These are phyloP conservation scores for Aporrectodea caliginosa DNA, from an alignment of 1,140 invertebrate species.

Conservation along the genomic window DNA sequence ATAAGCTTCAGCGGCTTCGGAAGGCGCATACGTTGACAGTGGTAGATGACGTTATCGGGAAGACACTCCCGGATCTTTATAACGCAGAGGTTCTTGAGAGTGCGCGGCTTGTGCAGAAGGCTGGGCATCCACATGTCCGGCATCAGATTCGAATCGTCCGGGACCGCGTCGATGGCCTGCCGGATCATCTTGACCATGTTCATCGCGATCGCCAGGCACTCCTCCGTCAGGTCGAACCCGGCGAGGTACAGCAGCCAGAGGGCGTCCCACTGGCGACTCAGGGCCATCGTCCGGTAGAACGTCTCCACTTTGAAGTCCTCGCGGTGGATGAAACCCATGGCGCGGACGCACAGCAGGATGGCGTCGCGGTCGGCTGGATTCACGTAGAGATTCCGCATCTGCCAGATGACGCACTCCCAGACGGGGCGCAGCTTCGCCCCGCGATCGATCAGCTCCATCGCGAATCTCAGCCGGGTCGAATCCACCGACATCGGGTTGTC, in stretches of 20 bases:
- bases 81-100: conserved; percentile 23
- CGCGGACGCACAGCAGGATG: conserved; percentile 17
- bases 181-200: not conserved
- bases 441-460: conserved; percentile 12
- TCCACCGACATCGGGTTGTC: conserved; percentile 15
- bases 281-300: conserved; percentile 24
- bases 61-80: conserved; percentile 20
- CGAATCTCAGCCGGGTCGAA: conserved; percentile 20
- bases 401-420: conserved; percentile 29
- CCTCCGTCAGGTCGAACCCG: conserved; percentile 14
- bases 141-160: not conserved
- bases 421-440: conserved; percentile 1
- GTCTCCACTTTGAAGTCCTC: conserved; percentile 30
- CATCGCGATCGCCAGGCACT: conserved; percentile 2
- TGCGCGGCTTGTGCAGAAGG: conserved; percentile 8
- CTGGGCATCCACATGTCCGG: conserved; percentile 15
- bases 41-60: conserved; percentile 20
- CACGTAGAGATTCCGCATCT: conserved; percentile 21
- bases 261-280: conserved; percentile 20
- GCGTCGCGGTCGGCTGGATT: conserved; percentile 14
- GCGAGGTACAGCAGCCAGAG: conserved; percentile 23
- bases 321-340: conserved; percentile 25
- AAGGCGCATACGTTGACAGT: not conserved
- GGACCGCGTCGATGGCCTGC: not conserved
- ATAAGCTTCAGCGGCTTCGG: conserved; percentile 17